Percentiles rank a stretch among this genome's conserved stretches.
Conservation (phyloP, 2,888 invertebrate species). For the Rotaria sp. region DNA sequence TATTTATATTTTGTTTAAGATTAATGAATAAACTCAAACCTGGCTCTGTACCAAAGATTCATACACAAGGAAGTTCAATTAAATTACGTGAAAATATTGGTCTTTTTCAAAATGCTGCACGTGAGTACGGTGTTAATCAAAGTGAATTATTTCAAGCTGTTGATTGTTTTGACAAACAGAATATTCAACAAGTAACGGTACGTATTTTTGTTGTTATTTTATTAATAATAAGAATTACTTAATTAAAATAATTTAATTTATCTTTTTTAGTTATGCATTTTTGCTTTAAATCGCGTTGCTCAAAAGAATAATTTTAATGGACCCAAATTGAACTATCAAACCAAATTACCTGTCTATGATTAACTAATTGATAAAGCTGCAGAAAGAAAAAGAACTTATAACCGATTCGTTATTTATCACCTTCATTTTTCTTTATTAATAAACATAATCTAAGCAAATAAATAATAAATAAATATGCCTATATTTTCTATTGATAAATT, state of each 20-base stretch:
- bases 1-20: constrained; percentile 47
- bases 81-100: constrained; percentile 95
- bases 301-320: constrained; percentile 26
- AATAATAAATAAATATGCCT: neutral
- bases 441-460: neutral
- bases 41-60: constrained; percentile 88
- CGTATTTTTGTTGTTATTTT: constrained; percentile 60
- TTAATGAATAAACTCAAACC: constrained; percentile 86
- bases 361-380: neutral
- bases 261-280: constrained; percentile 6
- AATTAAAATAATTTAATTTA: neutral
- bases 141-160: constrained; percentile 99
- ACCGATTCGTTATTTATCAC: neutral
- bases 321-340: neutral
- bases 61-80: constrained; percentile 84
- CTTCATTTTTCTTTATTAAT: neutral
- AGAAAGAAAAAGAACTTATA: neutral
- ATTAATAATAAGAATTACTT: neutral
- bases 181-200: constrained; percentile 89
- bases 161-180: constrained; percentile 90
- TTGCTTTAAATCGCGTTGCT: neutral
- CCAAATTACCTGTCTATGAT: neutral
- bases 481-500: constrained; percentile 62
- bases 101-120: constrained; percentile 80
- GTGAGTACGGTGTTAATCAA: constrained; percentile 89